These are phyloP conservation scores for Triops cancriformis DNA, from an alignment of 1,140 invertebrate genomes.

Conservation along the genomic window DNA sequence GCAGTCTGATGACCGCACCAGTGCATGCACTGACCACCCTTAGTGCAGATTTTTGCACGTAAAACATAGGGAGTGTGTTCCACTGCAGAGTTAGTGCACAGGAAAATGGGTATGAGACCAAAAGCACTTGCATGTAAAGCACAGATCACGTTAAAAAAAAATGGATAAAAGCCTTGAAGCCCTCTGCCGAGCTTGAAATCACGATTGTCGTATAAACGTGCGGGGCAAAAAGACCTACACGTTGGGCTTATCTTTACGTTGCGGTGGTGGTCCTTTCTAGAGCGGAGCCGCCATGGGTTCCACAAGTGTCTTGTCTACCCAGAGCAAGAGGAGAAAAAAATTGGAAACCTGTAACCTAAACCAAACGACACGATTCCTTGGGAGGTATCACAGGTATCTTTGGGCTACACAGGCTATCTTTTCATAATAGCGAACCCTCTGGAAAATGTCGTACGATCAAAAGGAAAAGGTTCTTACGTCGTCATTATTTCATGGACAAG, in stretches of 20 bases:
- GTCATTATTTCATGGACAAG: constrained; percentile 10
- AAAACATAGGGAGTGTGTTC: neutral
- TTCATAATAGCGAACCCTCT: neutral
- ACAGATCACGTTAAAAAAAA: no score
- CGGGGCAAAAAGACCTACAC: neutral
- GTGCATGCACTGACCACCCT: neutral
- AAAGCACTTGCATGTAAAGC: no score
- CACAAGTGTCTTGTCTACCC: neutral
- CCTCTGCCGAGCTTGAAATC: no score
- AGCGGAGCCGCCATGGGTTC: neutral
- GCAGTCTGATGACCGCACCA: no score
- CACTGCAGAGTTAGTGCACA: no score
- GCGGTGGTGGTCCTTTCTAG: neutral
- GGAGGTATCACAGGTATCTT: neutral
- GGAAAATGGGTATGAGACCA: no score
- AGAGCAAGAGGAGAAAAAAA: neutral
- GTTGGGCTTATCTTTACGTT: neutral
- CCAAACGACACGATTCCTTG: neutral
- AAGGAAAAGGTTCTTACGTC: neutral
- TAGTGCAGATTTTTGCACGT: neutral
- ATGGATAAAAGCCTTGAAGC: no score
- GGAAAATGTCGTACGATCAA: neutral
- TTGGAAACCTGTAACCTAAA: neutral
- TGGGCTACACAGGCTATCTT: neutral
- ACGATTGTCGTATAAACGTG: neutral